A percentile compares a stretch with the other conserved stretches of the same genome.
Conservation (phyloP, 2,113 vertebrate genomes). For the Felis chaus region DNA sequence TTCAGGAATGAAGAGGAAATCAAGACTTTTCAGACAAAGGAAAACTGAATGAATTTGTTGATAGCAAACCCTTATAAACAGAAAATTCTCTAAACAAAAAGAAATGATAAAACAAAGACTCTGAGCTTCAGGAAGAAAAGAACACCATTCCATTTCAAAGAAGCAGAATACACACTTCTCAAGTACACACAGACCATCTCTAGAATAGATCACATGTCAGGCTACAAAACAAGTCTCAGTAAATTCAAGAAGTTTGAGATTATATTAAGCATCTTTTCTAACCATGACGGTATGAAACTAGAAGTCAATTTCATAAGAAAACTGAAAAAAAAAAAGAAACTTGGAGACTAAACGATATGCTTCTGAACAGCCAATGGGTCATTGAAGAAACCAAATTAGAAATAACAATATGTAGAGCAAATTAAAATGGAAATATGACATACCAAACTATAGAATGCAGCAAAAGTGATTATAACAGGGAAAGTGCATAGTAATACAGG, state of each 20-base stretch:
- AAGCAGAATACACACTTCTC: background rate
- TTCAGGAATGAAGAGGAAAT: constrained; percentile 13
- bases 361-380: background rate
- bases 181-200: background rate
- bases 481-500: background rate
- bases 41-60: background rate
- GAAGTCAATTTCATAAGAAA: background rate
- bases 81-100: background rate
- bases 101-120: background rate
- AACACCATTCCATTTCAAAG: background rate
- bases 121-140: background rate
- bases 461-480: background rate
- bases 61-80: background rate
- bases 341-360: background rate
- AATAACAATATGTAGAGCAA: background rate
- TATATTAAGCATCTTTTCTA: background rate
- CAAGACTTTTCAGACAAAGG: background rate
- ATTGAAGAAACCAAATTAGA: background rate
- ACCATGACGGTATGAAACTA: background rate
- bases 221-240: background rate
- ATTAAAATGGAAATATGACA: background rate
- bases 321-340: background rate
- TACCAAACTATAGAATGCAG: background rate
- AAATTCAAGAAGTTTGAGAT: background rate
- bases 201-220: background rate